These are phyloP conservation scores for Aromia moschata DNA, from an alignment of 2,888 invertebrate genomes.

Conservation along the genomic window DNA sequence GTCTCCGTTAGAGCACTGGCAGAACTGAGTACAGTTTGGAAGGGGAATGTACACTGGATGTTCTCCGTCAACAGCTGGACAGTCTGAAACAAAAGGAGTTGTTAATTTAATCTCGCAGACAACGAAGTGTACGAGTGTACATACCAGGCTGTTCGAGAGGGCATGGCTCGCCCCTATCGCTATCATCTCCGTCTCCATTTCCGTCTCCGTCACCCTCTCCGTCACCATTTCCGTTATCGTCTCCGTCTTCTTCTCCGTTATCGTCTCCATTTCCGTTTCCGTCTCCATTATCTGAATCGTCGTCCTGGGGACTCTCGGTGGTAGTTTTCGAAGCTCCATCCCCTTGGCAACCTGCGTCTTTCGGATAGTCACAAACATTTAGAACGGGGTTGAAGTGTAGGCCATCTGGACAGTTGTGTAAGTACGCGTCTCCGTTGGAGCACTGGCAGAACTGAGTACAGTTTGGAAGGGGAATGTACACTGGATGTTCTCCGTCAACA, in stretches of 20 bases:
- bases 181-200: background rate
- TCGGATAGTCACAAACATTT: conserved; percentile 27
- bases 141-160: conserved; percentile 31
- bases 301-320: background rate
- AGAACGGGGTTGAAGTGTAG: conserved; percentile 33
- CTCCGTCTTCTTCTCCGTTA: background rate
- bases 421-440: conserved; percentile 38
- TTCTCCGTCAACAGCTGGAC: conserved; percentile 32
- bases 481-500: conserved; percentile 29
- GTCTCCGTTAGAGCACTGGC: conserved; percentile 44
- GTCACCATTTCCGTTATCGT: background rate
- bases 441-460: conserved; percentile 43
- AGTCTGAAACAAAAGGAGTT: conserved; percentile 6
- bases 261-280: background rate
- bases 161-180: conserved; percentile 12
- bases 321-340: conserved; percentile 12
- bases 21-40: conserved; percentile 39
- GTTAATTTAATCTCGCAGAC: no score
- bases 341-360: conserved; percentile 28
- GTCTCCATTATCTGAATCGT: conserved; percentile 10
- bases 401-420: conserved; percentile 36
- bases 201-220: background rate
- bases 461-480: conserved; percentile 32
- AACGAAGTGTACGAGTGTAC: no score
- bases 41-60: conserved; percentile 35